phyloP scores from a whole-genome alignment of 1,140 invertebrate genomes.

The Hydropsyche tenuis region DNA sequence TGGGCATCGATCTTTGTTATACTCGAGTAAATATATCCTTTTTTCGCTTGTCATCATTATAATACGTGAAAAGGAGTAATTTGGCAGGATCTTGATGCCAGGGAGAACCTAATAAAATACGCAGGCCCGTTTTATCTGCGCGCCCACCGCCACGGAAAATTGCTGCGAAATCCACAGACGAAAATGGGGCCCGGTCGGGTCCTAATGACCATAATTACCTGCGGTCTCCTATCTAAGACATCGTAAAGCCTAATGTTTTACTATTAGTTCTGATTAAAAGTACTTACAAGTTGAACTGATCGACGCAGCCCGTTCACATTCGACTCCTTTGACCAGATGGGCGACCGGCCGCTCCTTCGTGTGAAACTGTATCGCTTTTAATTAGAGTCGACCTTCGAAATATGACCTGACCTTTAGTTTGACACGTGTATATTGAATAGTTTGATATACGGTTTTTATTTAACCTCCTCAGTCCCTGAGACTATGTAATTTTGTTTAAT shows the following conservation, averaged over 20 bases:
- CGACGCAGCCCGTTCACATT: slow-evolving; percentile 5
- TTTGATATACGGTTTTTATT: no score
- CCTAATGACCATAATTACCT: slow-evolving; percentile 40
- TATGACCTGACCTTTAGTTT: not conserved
- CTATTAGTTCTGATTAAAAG: slow-evolving; percentile 42
- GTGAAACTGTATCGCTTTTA: slow-evolving; percentile 24
- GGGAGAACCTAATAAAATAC: slow-evolving; percentile 27
- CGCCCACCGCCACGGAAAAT: slow-evolving; percentile 19
- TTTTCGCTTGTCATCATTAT: slow-evolving; percentile 30
- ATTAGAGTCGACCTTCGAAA: slow-evolving; percentile 7
- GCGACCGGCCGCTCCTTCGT: not conserved
- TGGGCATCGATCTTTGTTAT: no score
- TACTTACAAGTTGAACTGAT: slow-evolving; percentile 32
- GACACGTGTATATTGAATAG: no score
- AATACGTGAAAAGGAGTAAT: slow-evolving; percentile 30
- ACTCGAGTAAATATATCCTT: not conserved
- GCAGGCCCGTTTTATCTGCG: slow-evolving; percentile 17
- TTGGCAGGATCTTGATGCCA: not conserved
- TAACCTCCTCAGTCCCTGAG: no score
- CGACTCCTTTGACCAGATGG: no score
- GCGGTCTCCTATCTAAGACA: slow-evolving; percentile 38
- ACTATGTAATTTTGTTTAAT: no score
- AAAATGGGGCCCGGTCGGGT: slow-evolving; percentile 35
- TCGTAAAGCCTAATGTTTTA: slow-evolving; percentile 37
- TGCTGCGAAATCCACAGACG: slow-evolving; percentile 27